A percentile compares a stretch with the other conserved stretches of the same genome.
Evolutionary conservation across 2,113 vertebrate genomes (phyloP).

Genomic region (Pheucticus melanocephalus): DNA sequence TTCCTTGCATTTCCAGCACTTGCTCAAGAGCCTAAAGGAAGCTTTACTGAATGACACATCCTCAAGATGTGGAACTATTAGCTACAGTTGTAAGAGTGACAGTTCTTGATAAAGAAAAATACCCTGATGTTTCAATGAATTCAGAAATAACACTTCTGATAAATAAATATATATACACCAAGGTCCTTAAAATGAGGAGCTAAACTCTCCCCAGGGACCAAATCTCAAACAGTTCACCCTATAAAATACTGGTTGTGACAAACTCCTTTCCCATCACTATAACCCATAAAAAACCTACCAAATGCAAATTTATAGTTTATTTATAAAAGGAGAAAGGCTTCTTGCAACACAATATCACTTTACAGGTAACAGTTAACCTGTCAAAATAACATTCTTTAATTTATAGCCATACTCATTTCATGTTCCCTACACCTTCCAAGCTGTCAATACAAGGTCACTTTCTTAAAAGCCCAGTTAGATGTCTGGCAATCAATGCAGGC

Average conservation of each 20-base stretch:
- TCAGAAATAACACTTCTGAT: neutral
- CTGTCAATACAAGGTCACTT: neutral
- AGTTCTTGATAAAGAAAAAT: neutral
- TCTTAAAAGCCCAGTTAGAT: neutral
- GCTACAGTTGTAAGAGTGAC: neutral
- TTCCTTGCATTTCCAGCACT: neutral
- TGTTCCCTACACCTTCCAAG: neutral
- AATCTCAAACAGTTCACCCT: neutral
- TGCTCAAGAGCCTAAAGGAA: neutral
- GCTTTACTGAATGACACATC: neutral
- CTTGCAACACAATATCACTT: neutral
- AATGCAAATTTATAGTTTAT: neutral
- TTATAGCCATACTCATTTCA: neutral
- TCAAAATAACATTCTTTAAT: neutral
- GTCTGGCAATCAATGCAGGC: rapidly evolving
- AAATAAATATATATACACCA: no score
- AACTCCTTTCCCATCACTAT: neutral
- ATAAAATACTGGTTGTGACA: neutral
- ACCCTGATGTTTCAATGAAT: neutral
- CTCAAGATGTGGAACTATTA: neutral
- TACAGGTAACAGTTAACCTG: neutral
- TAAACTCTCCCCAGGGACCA: neutral
- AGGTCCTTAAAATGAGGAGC: neutral
- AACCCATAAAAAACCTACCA: neutral
- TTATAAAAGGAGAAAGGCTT: neutral